Evolutionary conservation across 2,888 invertebrate species (phyloP).

Genomic region (Torymus texanus): DNA sequence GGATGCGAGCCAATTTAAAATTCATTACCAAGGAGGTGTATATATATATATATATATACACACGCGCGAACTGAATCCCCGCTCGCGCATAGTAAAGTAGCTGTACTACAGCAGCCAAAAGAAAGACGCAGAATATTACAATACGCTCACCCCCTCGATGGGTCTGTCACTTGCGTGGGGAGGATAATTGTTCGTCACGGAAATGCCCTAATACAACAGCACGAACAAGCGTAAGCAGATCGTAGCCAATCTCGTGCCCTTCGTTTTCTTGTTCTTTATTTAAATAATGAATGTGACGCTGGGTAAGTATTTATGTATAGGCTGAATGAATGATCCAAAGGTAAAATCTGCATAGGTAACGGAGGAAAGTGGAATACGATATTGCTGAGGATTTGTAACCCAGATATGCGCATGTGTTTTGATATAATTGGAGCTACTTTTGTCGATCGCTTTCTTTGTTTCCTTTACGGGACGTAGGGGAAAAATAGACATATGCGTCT

Average conservation of each 20-base stretch:
- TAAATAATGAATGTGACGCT: conserved; percentile 70
- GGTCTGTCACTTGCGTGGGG: conserved; percentile 58
- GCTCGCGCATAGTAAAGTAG: conserved; percentile 42
- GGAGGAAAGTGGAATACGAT: conserved; percentile 31
- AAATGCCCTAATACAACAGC: conserved; percentile 54
- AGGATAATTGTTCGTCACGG: conserved; percentile 74
- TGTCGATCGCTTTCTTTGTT: background rate
- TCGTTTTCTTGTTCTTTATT: conserved; percentile 72
- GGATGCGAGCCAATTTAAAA: conserved; percentile 74
- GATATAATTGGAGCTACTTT: conserved; percentile 23
- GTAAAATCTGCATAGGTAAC: conserved; percentile 64
- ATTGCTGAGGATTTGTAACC: background rate
- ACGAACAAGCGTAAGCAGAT: conserved; percentile 39
- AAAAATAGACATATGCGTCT: conserved; percentile 7
- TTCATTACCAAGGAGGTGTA: conserved; percentile 69
- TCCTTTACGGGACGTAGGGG: background rate
- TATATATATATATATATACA: conserved; percentile 52
- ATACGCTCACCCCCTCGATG: conserved; percentile 53
- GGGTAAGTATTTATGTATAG: conserved; percentile 22
- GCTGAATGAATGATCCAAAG: conserved; percentile 72
- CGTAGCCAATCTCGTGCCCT: conserved; percentile 65
- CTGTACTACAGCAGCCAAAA: conserved; percentile 8
- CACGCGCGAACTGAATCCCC: conserved; percentile 40
- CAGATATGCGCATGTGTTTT: background rate
- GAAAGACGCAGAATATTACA: conserved; percentile 22